Conservation (phyloP, 2,797 vertebrate species). For the Chelmon rostratus region DNA sequence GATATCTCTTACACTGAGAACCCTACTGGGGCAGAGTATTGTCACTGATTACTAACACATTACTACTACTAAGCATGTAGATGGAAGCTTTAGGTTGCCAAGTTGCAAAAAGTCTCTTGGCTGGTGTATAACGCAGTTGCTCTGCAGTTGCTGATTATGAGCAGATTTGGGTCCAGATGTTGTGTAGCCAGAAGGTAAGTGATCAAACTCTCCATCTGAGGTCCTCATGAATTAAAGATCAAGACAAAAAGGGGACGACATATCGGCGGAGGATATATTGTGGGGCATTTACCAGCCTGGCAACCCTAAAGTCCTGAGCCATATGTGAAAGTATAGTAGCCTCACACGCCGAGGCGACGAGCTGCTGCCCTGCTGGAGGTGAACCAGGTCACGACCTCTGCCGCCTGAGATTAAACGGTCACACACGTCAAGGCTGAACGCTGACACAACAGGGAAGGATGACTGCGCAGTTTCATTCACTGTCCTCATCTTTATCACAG, state of each 20-base stretch:
- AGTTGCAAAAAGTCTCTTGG: not conserved
- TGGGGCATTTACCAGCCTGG: not conserved
- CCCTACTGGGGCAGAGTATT: not conserved
- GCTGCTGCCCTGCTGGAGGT: constrained; percentile 8
- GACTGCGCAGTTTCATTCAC: constrained; percentile 28
- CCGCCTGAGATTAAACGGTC: constrained; percentile 25
- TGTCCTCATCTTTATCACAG: constrained; percentile 4
- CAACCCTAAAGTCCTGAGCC: not conserved
- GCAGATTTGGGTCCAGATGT: not conserved
- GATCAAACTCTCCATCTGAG: not conserved
- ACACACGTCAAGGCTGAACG: constrained; percentile 19
- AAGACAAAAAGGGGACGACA: not conserved
- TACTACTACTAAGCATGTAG: not conserved
- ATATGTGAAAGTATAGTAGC: not conserved
- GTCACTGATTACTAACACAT: not conserved
- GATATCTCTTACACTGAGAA: not conserved
- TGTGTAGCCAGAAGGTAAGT: not conserved
- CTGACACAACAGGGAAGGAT: constrained; percentile 1
- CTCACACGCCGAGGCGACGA: not conserved
- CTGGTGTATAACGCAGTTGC: not conserved
- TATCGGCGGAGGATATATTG: not conserved
- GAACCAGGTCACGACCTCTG: constrained; percentile 33
- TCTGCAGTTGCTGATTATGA: not conserved
- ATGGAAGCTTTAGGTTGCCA: not conserved
- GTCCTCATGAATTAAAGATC: not conserved